A percentile compares a stretch with the other conserved stretches of the same genome.
These are phyloP conservation scores for Zhengitettix transpicula DNA, from an alignment of 2,888 invertebrate genomes.

Conservation along the genomic window DNA sequence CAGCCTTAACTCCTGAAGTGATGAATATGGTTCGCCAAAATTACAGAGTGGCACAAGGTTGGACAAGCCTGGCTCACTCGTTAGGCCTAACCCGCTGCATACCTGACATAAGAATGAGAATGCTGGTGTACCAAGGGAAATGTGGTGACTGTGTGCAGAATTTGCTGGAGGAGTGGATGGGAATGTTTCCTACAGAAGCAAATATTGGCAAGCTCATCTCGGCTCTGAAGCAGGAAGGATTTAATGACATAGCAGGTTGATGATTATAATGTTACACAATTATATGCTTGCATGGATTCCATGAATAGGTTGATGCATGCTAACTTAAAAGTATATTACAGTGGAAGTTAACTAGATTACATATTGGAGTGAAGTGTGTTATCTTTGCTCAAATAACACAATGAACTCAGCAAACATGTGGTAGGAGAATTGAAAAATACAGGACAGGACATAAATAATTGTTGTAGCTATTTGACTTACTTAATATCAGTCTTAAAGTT, in stretches of 20 bases:
- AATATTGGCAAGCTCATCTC: conserved; percentile 4
- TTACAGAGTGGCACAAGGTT: conserved; percentile 2
- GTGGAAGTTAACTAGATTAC: too few relatives aligned
- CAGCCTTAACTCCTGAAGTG: conserved; percentile 6
- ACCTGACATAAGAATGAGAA: conserved; percentile 1
- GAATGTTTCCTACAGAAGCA: conserved; percentile 1
- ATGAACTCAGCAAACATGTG: too few relatives aligned
- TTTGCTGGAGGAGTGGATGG: conserved; percentile 9
- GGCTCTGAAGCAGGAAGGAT: conserved; percentile 3
- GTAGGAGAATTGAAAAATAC: too few relatives aligned
- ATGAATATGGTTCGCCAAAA: conserved; percentile 7
- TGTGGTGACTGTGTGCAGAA: conserved; percentile 6
- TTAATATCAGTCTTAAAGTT: too few relatives aligned
- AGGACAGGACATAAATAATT: too few relatives aligned
- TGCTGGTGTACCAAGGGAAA: conserved; percentile 5
- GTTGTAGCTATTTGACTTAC: too few relatives aligned
- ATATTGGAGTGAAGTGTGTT: too few relatives aligned
- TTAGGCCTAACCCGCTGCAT: conserved; percentile 3
- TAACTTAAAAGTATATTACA: too few relatives aligned
- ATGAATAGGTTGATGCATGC: too few relatives aligned
- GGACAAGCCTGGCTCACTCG: conserved; percentile 7
- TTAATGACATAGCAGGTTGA: conserved; percentile 9
- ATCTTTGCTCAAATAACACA: too few relatives aligned
- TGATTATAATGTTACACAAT: too few relatives aligned
- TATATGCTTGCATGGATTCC: too few relatives aligned